Conservation (phyloP, 1,140 invertebrate genomes). For the Philaenus spumarius region DNA sequence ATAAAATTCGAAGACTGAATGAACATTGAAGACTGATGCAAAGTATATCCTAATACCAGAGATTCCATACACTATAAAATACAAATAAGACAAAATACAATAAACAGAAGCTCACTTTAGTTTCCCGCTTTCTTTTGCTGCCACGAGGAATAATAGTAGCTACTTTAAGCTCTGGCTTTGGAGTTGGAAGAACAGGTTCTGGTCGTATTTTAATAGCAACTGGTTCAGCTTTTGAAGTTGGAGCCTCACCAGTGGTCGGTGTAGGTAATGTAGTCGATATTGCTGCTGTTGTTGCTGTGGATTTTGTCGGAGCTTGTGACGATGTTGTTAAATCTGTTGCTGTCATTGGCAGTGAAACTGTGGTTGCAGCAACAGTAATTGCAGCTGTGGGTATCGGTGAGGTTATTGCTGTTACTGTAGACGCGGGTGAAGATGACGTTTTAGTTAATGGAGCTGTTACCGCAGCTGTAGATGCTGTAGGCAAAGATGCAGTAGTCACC, state of each 20-base stretch:
- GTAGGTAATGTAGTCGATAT: constrained; percentile 9
- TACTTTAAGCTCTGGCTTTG: constrained; percentile 18
- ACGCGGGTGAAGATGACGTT: not conserved
- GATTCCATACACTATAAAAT: not conserved
- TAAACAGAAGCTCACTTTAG: constrained; percentile 8
- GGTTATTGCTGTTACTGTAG: not conserved
- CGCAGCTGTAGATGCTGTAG: not conserved
- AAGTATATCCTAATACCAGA: not conserved
- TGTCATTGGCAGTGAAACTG: not conserved
- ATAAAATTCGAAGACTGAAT: too few species aligned
- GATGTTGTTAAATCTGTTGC: not conserved
- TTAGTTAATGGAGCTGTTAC: too few species aligned
- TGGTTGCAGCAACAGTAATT: not conserved
- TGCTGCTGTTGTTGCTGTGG: constrained; percentile 1
- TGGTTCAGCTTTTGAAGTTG: not conserved
- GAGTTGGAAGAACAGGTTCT: not conserved
- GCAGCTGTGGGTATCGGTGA: constrained; percentile 3
- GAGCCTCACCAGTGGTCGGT: constrained; percentile 14
- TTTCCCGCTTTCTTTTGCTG: constrained; percentile 12
- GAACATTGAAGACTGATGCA: too few species aligned
- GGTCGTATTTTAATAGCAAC: not conserved
- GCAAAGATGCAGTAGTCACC: constrained; percentile 1
- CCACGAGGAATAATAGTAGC: constrained; percentile 4
- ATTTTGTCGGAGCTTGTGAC: not conserved
- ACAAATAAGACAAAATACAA: not conserved